A percentile compares a stretch with the other conserved stretches of the same genome.
These are phyloP conservation scores for Aphidius colemani DNA, from an alignment of 2,888 invertebrate genomes.

Conservation along the genomic window DNA sequence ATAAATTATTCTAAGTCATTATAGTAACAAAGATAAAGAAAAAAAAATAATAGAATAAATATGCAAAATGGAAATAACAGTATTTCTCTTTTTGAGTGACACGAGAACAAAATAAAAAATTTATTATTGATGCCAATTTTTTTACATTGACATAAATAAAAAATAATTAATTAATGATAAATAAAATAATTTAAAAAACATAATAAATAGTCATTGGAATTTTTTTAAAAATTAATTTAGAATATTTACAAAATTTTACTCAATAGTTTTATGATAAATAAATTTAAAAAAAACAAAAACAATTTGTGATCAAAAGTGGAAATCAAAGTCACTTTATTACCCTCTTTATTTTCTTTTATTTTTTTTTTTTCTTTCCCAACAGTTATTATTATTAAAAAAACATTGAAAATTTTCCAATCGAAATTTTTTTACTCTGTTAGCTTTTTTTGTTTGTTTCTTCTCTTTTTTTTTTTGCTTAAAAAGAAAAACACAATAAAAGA, in stretches of 20 bases:
- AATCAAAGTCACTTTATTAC: no score
- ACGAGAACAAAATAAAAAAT: conserved; percentile 8
- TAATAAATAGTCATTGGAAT: conserved; percentile 13
- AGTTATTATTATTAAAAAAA: no score
- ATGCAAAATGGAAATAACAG: conserved; percentile 15
- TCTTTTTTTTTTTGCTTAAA: no score
- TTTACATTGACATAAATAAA: conserved; percentile 6
- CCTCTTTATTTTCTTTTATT: no score
- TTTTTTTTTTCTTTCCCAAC: no score
- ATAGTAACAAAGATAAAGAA: conserved; percentile 29
- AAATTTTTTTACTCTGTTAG: no score
- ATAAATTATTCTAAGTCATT: conserved; percentile 45
- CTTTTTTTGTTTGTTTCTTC: no score
- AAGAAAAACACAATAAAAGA: no score
- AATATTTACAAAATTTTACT: conserved; percentile 11
- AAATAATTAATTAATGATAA: not conserved
- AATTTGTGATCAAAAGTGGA: conserved; percentile 52
- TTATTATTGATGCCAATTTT: not conserved
- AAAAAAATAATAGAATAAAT: not conserved
- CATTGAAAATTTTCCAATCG: no score
- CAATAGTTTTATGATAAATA: no score
- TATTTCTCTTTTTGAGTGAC: conserved; percentile 20
- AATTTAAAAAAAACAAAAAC: conserved; percentile 21
- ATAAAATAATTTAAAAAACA: not conserved
- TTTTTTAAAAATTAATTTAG: conserved; percentile 22